These are phyloP conservation scores for Coregonus sp. DNA, from an alignment of 2,797 vertebrate species.

Conservation along the genomic window DNA sequence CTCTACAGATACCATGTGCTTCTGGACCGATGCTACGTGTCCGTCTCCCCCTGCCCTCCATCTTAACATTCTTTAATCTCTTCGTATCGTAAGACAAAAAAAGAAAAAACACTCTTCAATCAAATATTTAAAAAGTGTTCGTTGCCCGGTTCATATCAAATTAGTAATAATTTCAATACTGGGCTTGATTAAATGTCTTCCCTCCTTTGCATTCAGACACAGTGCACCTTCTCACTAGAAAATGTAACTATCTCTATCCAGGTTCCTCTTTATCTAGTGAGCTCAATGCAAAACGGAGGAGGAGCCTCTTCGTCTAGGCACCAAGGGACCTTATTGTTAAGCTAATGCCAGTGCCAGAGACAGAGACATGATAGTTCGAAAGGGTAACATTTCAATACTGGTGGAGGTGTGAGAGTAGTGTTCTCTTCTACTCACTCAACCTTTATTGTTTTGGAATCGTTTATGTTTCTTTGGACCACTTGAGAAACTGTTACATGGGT, in stretches of 20 bases:
- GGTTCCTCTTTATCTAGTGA: slow-evolving; percentile 22
- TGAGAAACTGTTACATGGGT: slow-evolving; percentile 3
- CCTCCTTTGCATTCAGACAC: slow-evolving; percentile 16
- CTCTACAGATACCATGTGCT: slow-evolving; percentile 71
- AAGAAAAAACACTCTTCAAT: slow-evolving; percentile 3
- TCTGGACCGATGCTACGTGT: slow-evolving; percentile 74
- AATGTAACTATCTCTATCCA: slow-evolving; percentile 23
- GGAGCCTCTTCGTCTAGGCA: slow-evolving; percentile 5
- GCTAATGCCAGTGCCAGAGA: slow-evolving; percentile 34
- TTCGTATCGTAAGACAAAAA: slow-evolving; percentile 72
- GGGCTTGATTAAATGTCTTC: slow-evolving; percentile 30
- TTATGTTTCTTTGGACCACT: slow-evolving; percentile 18
- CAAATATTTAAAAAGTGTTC: not conserved
- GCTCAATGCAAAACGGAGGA: slow-evolving; percentile 11
- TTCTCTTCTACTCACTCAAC: slow-evolving; percentile 40
- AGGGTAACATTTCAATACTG: slow-evolving; percentile 45
- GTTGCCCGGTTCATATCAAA: not conserved
- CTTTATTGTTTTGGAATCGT: not conserved
- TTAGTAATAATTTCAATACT: slow-evolving; percentile 7
- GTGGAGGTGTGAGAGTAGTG: slow-evolving; percentile 35
- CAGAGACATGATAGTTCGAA: slow-evolving; percentile 38
- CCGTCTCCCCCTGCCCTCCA: slow-evolving; percentile 61
- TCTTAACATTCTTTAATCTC: slow-evolving; percentile 73
- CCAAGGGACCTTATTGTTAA: slow-evolving; percentile 38
- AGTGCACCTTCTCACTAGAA: slow-evolving; percentile 36